Conservation (phyloP, 2,888 invertebrate genomes). For the Erpobdella octoculata region DNA sequence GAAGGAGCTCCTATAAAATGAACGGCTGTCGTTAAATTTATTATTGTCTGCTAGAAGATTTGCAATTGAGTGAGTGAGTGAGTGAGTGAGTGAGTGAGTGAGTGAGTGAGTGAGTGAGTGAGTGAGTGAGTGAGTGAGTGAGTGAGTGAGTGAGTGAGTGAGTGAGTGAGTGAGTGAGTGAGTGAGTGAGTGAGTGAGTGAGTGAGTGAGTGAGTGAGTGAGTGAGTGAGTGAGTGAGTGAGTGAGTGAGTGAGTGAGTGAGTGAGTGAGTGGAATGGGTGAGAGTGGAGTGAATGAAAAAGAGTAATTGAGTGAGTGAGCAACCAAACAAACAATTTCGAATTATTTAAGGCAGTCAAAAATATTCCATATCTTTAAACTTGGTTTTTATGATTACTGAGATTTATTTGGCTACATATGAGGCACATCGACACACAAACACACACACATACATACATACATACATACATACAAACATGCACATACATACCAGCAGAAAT, state of each 20-base stretch:
- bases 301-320: neutral
- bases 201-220: conserved; percentile 33
- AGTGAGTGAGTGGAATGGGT: neutral
- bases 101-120: conserved; percentile 28
- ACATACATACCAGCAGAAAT: no score
- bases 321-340: no score
- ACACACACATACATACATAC: no score
- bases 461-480: no score
- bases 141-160: conserved; percentile 29
- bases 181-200: conserved; percentile 34
- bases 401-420: no score
- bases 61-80: conserved; percentile 27
- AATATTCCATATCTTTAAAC: no score
- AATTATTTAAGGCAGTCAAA: no score
- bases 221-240: conserved; percentile 28
- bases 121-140: conserved; percentile 26
- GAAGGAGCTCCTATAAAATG: conserved; percentile 2
- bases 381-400: no score
- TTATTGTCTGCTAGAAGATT: no score
- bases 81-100: conserved; percentile 26
- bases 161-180: conserved; percentile 30
- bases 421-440: no score
- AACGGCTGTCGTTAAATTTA: no score
- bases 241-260: conserved; percentile 21
- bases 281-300: neutral